These are phyloP conservation scores for Spilosoma lubricipeda DNA, from an alignment of 2,888 invertebrate genomes.

Conservation along the genomic window DNA sequence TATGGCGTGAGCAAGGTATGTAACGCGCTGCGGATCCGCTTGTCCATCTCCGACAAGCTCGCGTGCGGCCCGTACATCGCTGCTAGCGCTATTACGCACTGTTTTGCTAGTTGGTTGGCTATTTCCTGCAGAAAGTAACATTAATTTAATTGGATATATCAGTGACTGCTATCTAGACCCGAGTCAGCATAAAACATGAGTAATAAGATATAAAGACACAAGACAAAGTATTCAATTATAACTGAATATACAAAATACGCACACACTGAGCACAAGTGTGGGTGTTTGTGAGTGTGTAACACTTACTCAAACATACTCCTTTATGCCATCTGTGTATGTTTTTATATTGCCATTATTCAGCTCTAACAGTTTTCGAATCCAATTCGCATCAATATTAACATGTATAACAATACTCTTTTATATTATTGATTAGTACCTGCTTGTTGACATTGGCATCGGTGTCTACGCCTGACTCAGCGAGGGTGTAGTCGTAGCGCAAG, in stretches of 20 bases:
- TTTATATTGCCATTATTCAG: neutral
- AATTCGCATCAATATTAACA: too few relatives aligned
- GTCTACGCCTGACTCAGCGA: conserved; percentile 98
- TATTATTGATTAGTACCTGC: conserved; percentile 75
- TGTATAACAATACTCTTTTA: too few relatives aligned
- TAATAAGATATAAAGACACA: neutral
- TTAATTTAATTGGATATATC: neutral
- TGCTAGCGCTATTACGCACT: conserved; percentile 94
- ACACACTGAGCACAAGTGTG: too few relatives aligned
- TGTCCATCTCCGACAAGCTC: conserved; percentile 84
- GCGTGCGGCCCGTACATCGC: conserved; percentile 89
- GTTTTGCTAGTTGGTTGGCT: conserved; percentile 96
- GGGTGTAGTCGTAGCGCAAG: conserved; percentile 98
- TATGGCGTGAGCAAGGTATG: conserved; percentile 94
- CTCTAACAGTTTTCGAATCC: neutral
- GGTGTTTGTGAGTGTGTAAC: too few relatives aligned
- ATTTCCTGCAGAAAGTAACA: conserved; percentile 89
- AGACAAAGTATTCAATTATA: neutral
- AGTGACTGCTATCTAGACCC: neutral
- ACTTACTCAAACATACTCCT: too few relatives aligned
- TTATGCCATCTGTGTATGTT: neutral
- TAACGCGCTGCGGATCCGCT: conserved; percentile 83
- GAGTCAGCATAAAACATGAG: neutral
- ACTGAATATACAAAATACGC: too few relatives aligned
- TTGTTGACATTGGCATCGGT: conserved; percentile 94